Evolutionary conservation across 53 echinoderm and acorn worm species (phyloP).

Genomic region (Antedon mediterranea): DNA sequence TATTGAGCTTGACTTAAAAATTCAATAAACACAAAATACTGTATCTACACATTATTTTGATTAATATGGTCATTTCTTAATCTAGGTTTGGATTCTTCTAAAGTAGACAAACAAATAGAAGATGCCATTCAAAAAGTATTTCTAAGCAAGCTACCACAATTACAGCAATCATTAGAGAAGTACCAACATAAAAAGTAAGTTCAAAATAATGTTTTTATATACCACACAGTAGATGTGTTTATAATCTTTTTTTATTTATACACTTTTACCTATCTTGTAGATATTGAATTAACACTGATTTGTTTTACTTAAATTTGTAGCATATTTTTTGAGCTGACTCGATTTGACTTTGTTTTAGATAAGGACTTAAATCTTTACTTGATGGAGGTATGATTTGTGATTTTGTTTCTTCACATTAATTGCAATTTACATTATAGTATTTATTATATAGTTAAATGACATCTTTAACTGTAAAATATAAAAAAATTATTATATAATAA

Average conservation of each 20-base stretch:
- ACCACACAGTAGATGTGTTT: no score
- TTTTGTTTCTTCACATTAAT: no score
- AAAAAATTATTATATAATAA: no score
- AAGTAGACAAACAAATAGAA: constrained; percentile 44
- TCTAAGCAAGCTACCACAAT: constrained; percentile 47
- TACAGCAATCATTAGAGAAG: constrained; percentile 40
- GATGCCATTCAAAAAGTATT: constrained; percentile 50
- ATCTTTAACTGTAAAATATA: no score
- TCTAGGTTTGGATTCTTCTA: constrained; percentile 37
- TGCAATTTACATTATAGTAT: no score
- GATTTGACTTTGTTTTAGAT: constrained; percentile 96
- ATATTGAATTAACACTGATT: neutral
- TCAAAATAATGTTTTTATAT: no score
- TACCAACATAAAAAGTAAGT: constrained; percentile 65
- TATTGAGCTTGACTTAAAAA: no score
- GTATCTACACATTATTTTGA: no score
- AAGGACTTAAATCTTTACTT: constrained; percentile 71
- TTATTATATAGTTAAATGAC: no score
- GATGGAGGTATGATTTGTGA: constrained; percentile 72
- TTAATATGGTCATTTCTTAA: neutral
- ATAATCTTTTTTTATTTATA: no score
- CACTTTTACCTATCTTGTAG: neutral
- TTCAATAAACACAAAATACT: no score
- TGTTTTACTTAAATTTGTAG: constrained; percentile 21
- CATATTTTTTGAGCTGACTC: constrained; percentile 74